phyloP scores from a whole-genome alignment of 2,888 invertebrate genomes.

The Choreutis nemorana region DNA sequence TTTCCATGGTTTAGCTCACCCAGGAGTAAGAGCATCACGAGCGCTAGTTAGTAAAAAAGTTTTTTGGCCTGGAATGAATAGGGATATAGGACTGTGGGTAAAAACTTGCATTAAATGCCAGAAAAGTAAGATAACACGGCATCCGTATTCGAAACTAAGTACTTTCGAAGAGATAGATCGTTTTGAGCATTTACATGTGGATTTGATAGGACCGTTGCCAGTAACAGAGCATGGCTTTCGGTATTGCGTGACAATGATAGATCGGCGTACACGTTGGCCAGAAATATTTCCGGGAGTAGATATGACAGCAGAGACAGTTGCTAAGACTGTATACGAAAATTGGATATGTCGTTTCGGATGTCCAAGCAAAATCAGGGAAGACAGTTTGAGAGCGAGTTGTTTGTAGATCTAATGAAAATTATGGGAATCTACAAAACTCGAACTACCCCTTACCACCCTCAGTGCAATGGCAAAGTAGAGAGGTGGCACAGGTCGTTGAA shows the following conservation, averaged over 20 bases:
- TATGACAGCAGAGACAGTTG: slow-evolving; percentile 14
- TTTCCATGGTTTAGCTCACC: neutral
- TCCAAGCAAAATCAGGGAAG: no score
- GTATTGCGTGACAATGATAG: slow-evolving; percentile 14
- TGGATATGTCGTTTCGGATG: no score
- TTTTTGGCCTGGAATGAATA: slow-evolving; percentile 1
- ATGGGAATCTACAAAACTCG: neutral
- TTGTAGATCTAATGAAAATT: neutral
- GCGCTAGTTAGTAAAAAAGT: neutral
- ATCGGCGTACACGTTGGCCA: slow-evolving; percentile 14
- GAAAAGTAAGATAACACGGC: neutral
- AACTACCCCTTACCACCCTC: no score
- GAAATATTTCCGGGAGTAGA: slow-evolving; percentile 13
- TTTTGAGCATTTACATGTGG: neutral
- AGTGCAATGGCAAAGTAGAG: no score
- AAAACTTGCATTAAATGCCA: neutral
- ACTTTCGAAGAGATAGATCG: neutral
- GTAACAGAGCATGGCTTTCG: slow-evolving; percentile 8
- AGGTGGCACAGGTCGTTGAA: no score
- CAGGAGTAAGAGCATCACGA: neutral
- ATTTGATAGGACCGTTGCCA: neutral
- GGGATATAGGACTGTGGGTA: neutral
- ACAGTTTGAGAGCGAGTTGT: no score
- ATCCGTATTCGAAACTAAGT: neutral
- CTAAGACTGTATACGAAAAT: no score